Base-by-base conservation (phyloP, 2,888 invertebrate genomes). In the Leucophenga maculata region DNA sequence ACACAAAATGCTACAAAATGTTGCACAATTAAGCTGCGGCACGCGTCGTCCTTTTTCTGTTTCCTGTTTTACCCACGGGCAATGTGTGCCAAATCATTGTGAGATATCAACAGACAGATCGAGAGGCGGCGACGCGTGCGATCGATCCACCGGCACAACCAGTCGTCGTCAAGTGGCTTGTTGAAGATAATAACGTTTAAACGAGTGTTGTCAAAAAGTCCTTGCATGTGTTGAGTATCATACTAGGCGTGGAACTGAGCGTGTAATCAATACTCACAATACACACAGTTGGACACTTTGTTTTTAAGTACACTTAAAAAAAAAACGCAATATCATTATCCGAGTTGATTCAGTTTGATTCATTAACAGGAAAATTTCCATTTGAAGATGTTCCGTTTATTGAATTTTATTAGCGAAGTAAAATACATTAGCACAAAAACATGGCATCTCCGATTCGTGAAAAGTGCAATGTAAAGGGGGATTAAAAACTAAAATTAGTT, bases 11-110 rank as follows among this genome's bases (percentile, higher is more conserved):
- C 81, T 86, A 85, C 87, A 86, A 85, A 87, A 87, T 86, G 86
- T 86, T 87, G 79, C 84, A 86, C 87, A 87, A 87, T 88, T 87
- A 87, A 87, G 87, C 86, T 83, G 78, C 74, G 80, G 68, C 87
- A 87, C 87, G 86, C 86, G 86, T 74, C 67, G 46, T 39, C 8
- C 8, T 50, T 26, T 66, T 60, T 60, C 26, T 26, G 26, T 46
- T 48, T 48, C 52, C 60, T 73, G 62, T 68, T 68, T 68, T 75
- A 68, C 67, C 60, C 68, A 50, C 62, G 69, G 67, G 71, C 72
- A 59, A 75, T 77, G 74, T 72, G 14, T 62, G 39, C 44, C 9
- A 46, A 44, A 6, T 78, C 77, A 82, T 75, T 75, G 74, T 68
- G 67, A 78, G 77, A 82, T 80, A 80, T 80, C 80, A 69, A 73